Evolutionary conservation across 2,113 vertebrate species (phyloP).

Genomic region (Felis chaus): DNA sequence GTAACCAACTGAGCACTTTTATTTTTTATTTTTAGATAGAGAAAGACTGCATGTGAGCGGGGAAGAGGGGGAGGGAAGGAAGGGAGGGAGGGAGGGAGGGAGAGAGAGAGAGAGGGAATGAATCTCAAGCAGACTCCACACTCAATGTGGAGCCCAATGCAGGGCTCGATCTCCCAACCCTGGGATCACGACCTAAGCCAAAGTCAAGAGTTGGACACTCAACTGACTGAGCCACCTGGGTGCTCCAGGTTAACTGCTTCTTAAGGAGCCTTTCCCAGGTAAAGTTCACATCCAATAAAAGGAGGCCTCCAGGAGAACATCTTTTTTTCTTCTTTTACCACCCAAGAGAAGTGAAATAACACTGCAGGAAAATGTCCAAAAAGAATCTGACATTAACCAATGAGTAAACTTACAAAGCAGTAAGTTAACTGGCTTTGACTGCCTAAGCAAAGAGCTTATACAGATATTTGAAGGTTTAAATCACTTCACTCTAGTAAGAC

Average conservation of each 20-base stretch:
- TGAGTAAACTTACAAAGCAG: neutral
- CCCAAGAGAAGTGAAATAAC: neutral
- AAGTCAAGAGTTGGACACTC: no score
- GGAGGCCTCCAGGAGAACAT: neutral
- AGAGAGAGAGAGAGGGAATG: no score
- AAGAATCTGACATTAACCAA: neutral
- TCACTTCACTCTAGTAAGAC: neutral
- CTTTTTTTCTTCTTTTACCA: neutral
- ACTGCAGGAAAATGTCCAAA: neutral
- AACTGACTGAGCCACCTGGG: no score
- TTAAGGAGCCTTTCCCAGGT: neutral
- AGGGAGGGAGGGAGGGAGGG: no score
- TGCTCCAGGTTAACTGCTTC: neutral
- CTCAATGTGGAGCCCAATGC: no score
- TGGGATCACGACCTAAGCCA: no score
- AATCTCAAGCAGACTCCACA: no score
- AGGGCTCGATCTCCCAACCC: no score
- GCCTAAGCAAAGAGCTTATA: neutral
- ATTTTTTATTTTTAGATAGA: no score
- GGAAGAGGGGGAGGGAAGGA: no score
- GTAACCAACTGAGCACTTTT: no score
- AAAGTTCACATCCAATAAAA: neutral
- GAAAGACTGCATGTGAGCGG: no score
- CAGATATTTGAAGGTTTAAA: neutral
- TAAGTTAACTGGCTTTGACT: neutral